phyloP scores from a whole-genome alignment of 2,113 vertebrate genomes.

The Brachyistius frenatus region DNA sequence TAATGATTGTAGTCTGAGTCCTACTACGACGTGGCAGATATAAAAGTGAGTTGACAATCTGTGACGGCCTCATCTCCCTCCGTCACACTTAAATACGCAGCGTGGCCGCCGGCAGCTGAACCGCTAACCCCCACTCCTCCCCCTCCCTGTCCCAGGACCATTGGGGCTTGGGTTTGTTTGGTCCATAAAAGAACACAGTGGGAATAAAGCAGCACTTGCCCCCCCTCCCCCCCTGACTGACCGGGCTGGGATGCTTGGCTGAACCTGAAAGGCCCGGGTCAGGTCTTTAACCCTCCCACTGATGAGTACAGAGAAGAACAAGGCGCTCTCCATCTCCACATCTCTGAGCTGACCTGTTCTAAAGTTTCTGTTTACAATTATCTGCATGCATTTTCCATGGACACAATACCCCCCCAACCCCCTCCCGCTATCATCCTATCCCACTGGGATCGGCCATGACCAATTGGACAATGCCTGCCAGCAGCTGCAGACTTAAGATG shows the following conservation, averaged over 20 bases:
- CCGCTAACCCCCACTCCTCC: constrained; percentile 1
- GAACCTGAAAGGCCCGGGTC: constrained; percentile 70
- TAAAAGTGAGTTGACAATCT: constrained; percentile 45
- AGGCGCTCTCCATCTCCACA: constrained; percentile 30
- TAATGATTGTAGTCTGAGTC: constrained; percentile 25
- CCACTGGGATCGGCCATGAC: constrained; percentile 68
- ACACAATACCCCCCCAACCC: constrained; percentile 59
- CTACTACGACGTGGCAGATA: constrained; percentile 31
- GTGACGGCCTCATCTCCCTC: constrained; percentile 26
- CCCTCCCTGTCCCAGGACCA: not conserved
- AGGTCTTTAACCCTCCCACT: constrained; percentile 59
- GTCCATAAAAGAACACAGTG: constrained; percentile 60
- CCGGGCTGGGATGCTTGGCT: constrained; percentile 64
- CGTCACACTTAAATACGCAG: constrained; percentile 16
- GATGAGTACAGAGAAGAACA: constrained; percentile 45
- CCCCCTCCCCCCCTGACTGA: constrained; percentile 43
- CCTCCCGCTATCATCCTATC: constrained; percentile 41
- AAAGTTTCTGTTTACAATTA: constrained; percentile 50
- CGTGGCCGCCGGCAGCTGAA: not conserved
- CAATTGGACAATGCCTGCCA: constrained; percentile 69
- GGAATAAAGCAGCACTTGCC: constrained; percentile 28
- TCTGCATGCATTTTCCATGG: constrained; percentile 26
- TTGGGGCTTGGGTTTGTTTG: constrained; percentile 60
- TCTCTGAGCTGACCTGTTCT: constrained; percentile 44
- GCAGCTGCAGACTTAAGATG: constrained; percentile 76